phyloP scores from a whole-genome alignment of 2,797 vertebrate species.

The Tauraco hartlaubi region DNA sequence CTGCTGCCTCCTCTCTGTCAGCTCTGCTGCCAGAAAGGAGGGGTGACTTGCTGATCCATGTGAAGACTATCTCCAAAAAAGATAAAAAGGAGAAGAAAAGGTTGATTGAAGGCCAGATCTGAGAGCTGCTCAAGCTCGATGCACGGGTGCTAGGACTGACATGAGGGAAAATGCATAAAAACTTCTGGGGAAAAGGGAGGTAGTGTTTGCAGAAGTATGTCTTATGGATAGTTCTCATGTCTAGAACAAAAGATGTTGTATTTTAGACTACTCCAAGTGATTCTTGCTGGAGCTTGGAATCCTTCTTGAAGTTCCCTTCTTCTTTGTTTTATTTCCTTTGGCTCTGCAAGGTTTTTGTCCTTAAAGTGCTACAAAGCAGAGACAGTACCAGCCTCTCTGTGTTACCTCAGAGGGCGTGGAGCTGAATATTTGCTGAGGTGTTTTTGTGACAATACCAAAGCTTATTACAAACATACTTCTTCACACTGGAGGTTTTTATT shows the following conservation, averaged over 20 bases:
- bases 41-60: accelerated
- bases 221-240: neutral
- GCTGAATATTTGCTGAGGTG: conserved; percentile 22
- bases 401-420: neutral
- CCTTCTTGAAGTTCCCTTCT: neutral
- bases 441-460: neutral
- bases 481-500: conserved; percentile 8
- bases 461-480: neutral
- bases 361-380: conserved; percentile 5
- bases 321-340: neutral
- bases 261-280: neutral
- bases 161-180: neutral
- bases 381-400: neutral
- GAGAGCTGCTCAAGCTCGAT: neutral
- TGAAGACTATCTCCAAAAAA: neutral
- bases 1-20: neutral
- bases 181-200: neutral
- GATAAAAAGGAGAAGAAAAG: neutral
- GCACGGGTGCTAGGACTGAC: neutral
- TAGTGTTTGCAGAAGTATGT: neutral
- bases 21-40: neutral
- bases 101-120: neutral
- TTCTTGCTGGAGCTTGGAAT: conserved; percentile 2
- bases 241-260: neutral
- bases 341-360: neutral